Evolutionary conservation across 2,888 invertebrate species (phyloP).

Genomic region (Coelogynopora nodosa): DNA sequence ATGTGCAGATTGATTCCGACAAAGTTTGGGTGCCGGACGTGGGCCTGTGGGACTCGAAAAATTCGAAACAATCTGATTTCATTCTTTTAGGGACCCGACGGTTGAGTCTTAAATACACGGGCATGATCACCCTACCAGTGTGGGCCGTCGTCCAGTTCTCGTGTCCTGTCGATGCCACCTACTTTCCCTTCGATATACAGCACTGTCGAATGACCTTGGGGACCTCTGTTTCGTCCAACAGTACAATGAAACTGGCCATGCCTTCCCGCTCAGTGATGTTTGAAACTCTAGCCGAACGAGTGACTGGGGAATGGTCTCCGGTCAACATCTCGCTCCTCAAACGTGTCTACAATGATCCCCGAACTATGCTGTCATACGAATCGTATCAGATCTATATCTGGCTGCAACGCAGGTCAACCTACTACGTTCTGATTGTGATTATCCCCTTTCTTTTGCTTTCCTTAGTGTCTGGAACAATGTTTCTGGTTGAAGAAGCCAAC

Average conservation of each 20-base stretch:
- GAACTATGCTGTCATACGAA: background rate
- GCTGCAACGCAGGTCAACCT: background rate
- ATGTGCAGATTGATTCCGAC: background rate
- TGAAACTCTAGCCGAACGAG: background rate
- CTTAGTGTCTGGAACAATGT: background rate
- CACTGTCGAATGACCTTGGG: background rate
- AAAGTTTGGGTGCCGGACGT: constrained; percentile 10
- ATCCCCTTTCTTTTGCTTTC: background rate
- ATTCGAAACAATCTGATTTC: background rate
- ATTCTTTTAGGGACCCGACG: background rate
- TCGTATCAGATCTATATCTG: constrained; percentile 7
- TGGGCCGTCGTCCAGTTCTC: constrained; percentile 5
- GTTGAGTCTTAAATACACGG: background rate
- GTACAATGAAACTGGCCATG: background rate
- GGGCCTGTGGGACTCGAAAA: background rate
- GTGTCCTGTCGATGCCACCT: background rate
- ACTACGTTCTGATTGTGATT: background rate
- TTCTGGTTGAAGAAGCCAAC: background rate
- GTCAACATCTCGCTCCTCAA: background rate
- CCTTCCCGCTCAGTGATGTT: background rate
- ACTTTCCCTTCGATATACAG: background rate
- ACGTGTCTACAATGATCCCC: background rate
- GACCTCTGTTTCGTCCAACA: background rate
- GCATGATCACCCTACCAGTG: background rate
- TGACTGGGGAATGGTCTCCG: constrained; percentile 8